Evolutionary conservation across 2,113 vertebrate species (phyloP).

Genomic region (Raja brachyura): DNA sequence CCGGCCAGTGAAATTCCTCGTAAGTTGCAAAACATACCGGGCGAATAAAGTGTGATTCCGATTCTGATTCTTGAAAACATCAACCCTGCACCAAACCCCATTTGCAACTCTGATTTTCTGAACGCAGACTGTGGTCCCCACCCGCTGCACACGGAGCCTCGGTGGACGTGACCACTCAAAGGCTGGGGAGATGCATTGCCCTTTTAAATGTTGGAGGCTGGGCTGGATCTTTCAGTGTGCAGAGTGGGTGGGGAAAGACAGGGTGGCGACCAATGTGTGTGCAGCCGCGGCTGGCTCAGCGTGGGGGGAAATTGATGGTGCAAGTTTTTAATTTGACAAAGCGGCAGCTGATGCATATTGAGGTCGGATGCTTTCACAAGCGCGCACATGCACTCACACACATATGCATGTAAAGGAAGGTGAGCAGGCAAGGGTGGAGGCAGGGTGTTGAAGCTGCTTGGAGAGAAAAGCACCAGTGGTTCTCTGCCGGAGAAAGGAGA

Average conservation of each 20-base stretch:
- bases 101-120: too few relatives aligned
- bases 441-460: background rate
- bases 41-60: too few relatives aligned
- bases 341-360: background rate
- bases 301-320: background rate
- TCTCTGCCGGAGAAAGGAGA: too few relatives aligned
- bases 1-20: too few relatives aligned
- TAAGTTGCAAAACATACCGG: too few relatives aligned
- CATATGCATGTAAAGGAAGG: too few relatives aligned
- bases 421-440: background rate
- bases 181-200: background rate
- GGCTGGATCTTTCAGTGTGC: background rate
- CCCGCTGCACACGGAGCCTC: too few relatives aligned
- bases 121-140: too few relatives aligned
- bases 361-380: background rate
- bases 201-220: background rate
- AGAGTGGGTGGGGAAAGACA: background rate
- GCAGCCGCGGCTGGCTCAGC: background rate
- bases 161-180: too few relatives aligned
- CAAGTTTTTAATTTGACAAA: slow-evolving; percentile 18
- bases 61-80: too few relatives aligned
- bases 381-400: too few relatives aligned
- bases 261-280: background rate
- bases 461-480: background rate
- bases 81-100: too few relatives aligned